Conservation (phyloP, 2,113 vertebrate genomes). For the Mus musculus region GRCm39 chr2:28086001-28086500, state of each 20-base stretch:
- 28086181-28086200: neutral
- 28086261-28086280: neutral
- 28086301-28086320: accelerated
- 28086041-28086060: neutral
- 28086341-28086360: neutral
- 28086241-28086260: neutral
- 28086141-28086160: too few species aligned
- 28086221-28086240: accelerated
- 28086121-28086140: accelerated
- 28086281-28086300: neutral
- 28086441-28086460: accelerated
- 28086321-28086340: neutral
- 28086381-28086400: accelerated
- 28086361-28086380: too few species aligned
- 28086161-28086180: neutral
- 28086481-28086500: neutral
- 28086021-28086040: neutral
- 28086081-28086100: neutral
- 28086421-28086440: accelerated
- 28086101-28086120: accelerated
- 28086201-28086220: neutral
- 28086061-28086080: accelerated
- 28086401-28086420: neutral
- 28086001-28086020: neutral
- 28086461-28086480: neutral